These are phyloP conservation scores for Sebastes miniatus DNA, from an alignment of 2,797 vertebrate species.

Conservation along the genomic window DNA sequence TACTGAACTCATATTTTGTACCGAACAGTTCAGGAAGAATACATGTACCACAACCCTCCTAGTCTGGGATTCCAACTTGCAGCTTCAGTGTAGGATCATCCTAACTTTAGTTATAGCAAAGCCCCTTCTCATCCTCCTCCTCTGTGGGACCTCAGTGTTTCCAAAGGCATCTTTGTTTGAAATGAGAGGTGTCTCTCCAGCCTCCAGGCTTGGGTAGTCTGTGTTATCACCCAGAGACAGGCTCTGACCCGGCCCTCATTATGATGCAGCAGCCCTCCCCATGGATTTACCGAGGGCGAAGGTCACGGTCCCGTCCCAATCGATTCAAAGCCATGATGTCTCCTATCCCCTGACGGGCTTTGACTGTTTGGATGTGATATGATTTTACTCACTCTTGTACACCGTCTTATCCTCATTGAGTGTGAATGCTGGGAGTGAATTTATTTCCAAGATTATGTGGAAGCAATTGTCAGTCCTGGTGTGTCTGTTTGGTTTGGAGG, in stretches of 20 bases:
- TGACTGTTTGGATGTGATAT: slow-evolving; percentile 17
- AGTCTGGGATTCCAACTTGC: not conserved
- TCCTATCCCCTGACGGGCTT: not conserved
- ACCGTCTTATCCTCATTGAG: not conserved
- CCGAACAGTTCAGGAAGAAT: not conserved
- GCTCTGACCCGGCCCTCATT: slow-evolving; percentile 29
- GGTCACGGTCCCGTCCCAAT: slow-evolving; percentile 47
- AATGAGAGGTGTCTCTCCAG: slow-evolving; percentile 5
- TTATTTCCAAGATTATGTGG: not conserved
- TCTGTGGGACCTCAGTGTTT: not conserved
- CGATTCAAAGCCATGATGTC: slow-evolving; percentile 44
- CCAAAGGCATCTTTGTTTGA: slow-evolving; percentile 8
- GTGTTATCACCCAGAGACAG: slow-evolving; percentile 44
- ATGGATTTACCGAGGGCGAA: slow-evolving; percentile 27
- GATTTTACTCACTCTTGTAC: slow-evolving; percentile 14
- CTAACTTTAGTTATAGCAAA: not conserved
- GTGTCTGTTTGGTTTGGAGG: not conserved
- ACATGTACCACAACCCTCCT: rapidly evolving
- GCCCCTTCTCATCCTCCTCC: not conserved
- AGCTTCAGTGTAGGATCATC: not conserved
- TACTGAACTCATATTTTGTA: not conserved
- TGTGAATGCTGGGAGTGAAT: not conserved
- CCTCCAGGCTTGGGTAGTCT: not conserved
- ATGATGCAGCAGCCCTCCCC: slow-evolving; percentile 33
- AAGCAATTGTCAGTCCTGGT: slow-evolving; percentile 7